These are phyloP conservation scores for Acanthosepion esculentum DNA, from an alignment of 2,888 invertebrate genomes.

Conservation along the genomic window DNA sequence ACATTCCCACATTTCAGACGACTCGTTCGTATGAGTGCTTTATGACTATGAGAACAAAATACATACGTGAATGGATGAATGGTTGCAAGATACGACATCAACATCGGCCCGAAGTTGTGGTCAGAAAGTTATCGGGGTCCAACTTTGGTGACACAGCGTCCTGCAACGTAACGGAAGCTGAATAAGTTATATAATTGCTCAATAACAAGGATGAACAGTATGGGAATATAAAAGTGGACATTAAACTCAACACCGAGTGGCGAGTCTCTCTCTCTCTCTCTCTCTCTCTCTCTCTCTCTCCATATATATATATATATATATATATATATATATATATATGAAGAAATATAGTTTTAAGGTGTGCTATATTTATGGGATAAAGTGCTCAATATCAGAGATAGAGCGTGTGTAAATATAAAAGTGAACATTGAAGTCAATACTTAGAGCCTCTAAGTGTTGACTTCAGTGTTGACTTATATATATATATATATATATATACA, in stretches of 20 bases:
- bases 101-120: no score
- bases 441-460: no score
- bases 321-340: constrained; percentile 40
- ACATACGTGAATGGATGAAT: background rate
- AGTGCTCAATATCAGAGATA: background rate
- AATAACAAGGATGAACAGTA: no score
- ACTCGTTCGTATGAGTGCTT: background rate
- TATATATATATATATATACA: constrained; percentile 35
- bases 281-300: background rate
- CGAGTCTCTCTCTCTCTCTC: no score
- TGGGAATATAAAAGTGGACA: no score
- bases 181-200: no score
- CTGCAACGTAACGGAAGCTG: no score
- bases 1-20: background rate
- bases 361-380: no score
- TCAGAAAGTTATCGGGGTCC: background rate
- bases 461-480: background rate
- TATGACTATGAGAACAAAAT: background rate
- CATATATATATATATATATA: constrained; percentile 33
- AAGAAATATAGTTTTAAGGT: background rate
- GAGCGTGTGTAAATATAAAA: no score
- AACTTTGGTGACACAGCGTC: no score
- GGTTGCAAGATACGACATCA: background rate
- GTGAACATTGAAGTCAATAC: no score
- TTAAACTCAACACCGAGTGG: no score